These are phyloP conservation scores for Brachionus sp. DNA, from an alignment of 1,140 invertebrate genomes.

Conservation along the genomic window DNA sequence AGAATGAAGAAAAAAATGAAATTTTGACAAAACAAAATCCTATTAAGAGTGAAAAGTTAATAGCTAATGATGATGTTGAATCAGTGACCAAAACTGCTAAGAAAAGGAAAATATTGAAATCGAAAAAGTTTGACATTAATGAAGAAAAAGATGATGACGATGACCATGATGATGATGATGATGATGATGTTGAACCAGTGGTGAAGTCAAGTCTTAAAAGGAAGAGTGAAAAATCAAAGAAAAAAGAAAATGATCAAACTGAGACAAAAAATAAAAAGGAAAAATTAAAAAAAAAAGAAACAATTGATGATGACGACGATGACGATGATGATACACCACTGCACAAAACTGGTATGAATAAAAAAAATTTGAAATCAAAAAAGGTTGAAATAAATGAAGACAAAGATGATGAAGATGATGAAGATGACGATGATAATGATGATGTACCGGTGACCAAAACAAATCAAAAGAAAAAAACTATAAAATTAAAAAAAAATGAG, in stretches of 20 bases:
- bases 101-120: neutral
- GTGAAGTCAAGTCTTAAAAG: neutral
- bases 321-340: constrained; percentile 8
- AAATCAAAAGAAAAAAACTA: constrained; percentile 51
- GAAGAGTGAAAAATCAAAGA: neutral
- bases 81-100: neutral
- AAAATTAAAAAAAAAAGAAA: no score
- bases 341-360: neutral
- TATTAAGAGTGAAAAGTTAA: neutral
- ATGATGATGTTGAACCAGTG: neutral
- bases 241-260: neutral
- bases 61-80: neutral
- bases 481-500: constrained; percentile 54
- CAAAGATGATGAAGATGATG: constrained; percentile 47
- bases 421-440: constrained; percentile 50
- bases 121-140: neutral
- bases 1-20: neutral
- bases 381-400: neutral
- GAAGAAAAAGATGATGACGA: neutral
- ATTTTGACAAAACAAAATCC: no score
- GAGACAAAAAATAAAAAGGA: no score
- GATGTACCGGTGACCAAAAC: constrained; percentile 39
- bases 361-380: neutral
- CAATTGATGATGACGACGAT: neutral
- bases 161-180: neutral